Conservation (phyloP, 1,140 invertebrate genomes). For the Zaprionus taronus region DNA sequence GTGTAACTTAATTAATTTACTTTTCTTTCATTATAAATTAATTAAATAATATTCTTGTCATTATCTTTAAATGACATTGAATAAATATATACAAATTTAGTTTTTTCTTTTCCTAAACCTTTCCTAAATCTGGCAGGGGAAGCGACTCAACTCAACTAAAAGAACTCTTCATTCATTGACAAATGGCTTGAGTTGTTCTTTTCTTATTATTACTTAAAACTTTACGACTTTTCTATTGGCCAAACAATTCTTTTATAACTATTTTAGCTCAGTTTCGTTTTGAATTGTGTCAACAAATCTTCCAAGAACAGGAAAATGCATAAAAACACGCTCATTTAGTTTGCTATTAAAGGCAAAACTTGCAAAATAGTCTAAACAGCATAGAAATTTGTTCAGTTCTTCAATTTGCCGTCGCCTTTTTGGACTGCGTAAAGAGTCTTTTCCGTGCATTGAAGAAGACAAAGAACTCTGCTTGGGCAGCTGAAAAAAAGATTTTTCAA, state of each 20-base stretch:
- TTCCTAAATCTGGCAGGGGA: background rate
- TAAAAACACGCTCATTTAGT: constrained; percentile 9
- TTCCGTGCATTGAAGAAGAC: background rate
- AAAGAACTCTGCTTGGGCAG: constrained; percentile 11
- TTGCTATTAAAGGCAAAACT: background rate
- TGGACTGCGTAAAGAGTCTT: background rate
- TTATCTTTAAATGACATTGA: no score
- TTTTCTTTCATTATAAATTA: no score
- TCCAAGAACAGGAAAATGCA: background rate
- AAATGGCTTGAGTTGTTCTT: constrained; percentile 51
- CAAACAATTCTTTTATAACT: constrained; percentile 44
- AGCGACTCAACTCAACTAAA: background rate
- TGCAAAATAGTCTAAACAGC: background rate
- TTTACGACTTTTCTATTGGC: constrained; percentile 67
- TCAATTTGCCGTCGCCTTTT: constrained; percentile 36
- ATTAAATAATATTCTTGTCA: no score
- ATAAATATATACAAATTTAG: no score
- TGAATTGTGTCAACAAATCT: constrained; percentile 56
- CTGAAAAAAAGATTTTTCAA: constrained; percentile 56
- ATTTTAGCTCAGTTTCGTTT: constrained; percentile 34
- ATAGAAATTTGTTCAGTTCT: background rate
- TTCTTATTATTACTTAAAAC: constrained; percentile 43
- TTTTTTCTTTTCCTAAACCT: background rate
- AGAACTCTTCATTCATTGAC: constrained; percentile 45
- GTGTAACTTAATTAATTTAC: no score